These are phyloP conservation scores for Bos javanicus DNA, from an alignment of 2,113 vertebrate genomes.

Conservation along the genomic window DNA sequence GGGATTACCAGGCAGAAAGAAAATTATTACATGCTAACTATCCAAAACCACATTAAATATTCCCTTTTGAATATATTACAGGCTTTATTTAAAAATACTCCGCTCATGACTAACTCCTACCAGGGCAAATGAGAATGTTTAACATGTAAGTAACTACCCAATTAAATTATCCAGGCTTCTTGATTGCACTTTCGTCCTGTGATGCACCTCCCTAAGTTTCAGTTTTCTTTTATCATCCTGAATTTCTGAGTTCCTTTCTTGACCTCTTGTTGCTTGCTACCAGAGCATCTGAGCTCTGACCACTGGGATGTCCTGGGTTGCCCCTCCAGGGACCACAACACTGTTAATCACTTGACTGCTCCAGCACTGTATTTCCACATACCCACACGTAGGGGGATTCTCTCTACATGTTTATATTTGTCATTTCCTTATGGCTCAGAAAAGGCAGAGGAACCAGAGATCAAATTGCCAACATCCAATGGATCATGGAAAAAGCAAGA, in stretches of 20 bases:
- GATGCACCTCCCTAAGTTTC: not conserved
- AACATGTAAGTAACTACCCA: not conserved
- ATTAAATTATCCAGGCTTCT: not conserved
- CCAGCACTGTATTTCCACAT: not conserved
- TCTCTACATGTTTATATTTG: not conserved
- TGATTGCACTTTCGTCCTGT: conserved; percentile 17
- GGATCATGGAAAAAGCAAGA: no score
- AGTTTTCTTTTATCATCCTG: conserved; percentile 33
- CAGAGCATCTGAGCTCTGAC: not conserved
- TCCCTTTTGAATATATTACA: conserved; percentile 18
- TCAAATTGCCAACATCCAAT: no score
- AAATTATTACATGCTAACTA: conserved; percentile 53
- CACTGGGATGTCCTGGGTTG: not conserved
- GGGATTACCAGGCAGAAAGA: conserved; percentile 57
- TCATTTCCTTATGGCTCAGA: not conserved
- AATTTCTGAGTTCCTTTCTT: conserved; percentile 25
- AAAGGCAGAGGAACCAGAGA: no score
- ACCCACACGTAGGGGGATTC: not conserved
- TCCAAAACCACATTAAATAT: conserved; percentile 36
- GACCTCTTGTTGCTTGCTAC: not conserved
- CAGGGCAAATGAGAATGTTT: conserved; percentile 1
- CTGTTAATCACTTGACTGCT: not conserved
- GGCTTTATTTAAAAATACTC: conserved; percentile 53
- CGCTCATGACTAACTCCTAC: conserved; percentile 8
- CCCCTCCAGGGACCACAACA: not conserved